Evolutionary conservation across 2,888 invertebrate species (phyloP), one percentile per base, ranked within the genome.

Genomic region (Lasioglossum morio): DNA sequence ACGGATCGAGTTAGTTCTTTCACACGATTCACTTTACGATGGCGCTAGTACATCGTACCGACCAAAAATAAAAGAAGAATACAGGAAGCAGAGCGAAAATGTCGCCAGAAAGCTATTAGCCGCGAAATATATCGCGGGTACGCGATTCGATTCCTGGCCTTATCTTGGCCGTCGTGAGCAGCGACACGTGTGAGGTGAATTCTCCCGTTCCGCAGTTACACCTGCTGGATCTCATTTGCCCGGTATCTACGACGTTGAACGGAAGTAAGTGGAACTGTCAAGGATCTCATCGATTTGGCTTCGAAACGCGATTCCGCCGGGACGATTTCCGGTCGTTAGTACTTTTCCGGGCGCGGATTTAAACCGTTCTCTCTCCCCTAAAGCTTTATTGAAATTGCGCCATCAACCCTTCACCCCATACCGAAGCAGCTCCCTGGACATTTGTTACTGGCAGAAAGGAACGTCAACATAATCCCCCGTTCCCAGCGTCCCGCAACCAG

Each of bases 311-410:
- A 63, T 78, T 60, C 60, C 77, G 75, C 4, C 40, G 81, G 34
- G 81, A 40, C 53, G 57, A 73, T 78, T 75, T 43, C 75, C 76
- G 53, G 37, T 85, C 81, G 76, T 76, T 81, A 77, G 77, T 69
- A 77, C 81, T 82, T 84, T 75, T 76, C 63, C 63, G 48, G 60
- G 34, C 8, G 34, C 37, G 48, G 77, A 86, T 77, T 81, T 78
- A 82, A 72, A 77, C 63, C 57, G 72, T 81, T 76, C 73, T 46
- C 34, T 69, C 60, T 34, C 34, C 14, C 57, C 34, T 57, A 66
- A 53, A 82, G 77, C 73, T 87, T 87, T 76, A 82, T 81, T 81
- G 85, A 75, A 80, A 85, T 76, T 76, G 81, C 76, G 10, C 78
- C 81, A 75, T 74, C 80, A 43, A 81, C 43, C 43, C 40, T 70